Percentiles rank a stretch among this genome's conserved stretches.
Conservation (phyloP, 2,797 vertebrate genomes). For the Acipenser transmontanus region DNA sequence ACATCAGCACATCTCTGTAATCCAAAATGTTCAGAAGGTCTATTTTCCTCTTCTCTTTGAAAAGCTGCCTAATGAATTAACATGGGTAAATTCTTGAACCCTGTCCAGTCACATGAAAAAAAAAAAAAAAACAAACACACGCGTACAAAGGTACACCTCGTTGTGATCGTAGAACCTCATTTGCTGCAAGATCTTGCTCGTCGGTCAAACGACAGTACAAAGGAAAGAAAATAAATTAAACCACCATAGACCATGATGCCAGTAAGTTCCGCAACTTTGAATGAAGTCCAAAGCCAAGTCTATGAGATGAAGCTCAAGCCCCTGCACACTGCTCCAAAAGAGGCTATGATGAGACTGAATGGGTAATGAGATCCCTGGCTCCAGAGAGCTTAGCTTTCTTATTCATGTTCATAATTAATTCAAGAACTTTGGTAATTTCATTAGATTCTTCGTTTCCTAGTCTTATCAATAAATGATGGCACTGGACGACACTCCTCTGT, state of each 20-base stretch:
- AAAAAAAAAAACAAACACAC: constrained; percentile 7
- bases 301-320: constrained; percentile 55
- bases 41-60: constrained; percentile 17
- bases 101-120: constrained; percentile 49
- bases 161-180: constrained; percentile 28
- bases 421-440: constrained; percentile 98
- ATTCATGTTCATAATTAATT: constrained; percentile 98
- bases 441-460: constrained; percentile 77
- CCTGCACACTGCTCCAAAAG: constrained; percentile 75
- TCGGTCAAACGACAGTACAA: constrained; percentile 18
- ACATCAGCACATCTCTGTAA: too few species aligned
- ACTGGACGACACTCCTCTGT: constrained; percentile 68
- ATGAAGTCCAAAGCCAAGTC: constrained; percentile 75
- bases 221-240: constrained; percentile 29
- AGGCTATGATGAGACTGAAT: constrained; percentile 80
- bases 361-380: constrained; percentile 84
- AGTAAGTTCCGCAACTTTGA: constrained; percentile 60
- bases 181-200: constrained; percentile 24
- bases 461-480: constrained; percentile 96
- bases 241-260: constrained; percentile 46
- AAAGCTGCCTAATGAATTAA: constrained; percentile 44
- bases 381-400: constrained; percentile 89
- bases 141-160: constrained; percentile 15
- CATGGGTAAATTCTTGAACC: constrained; percentile 54
- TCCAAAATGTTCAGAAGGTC: too few species aligned